These are phyloP conservation scores for Lutjanus campechanus DNA, from an alignment of 2,797 vertebrate genomes.

Conservation along the genomic window DNA sequence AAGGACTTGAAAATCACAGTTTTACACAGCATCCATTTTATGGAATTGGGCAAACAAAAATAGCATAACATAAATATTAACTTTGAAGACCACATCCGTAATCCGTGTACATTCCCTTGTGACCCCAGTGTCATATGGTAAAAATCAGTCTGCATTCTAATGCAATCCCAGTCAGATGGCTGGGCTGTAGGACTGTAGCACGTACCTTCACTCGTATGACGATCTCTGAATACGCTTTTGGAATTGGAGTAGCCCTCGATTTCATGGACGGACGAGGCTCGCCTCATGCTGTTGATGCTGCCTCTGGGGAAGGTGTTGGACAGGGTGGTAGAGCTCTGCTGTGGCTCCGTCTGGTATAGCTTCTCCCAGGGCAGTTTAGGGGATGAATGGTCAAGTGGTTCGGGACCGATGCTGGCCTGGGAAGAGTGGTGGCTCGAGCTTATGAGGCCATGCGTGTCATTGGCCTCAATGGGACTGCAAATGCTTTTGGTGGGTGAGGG, in stretches of 20 bases:
- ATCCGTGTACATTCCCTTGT: neutral
- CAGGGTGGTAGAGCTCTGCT: conserved; percentile 90
- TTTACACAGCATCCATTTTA: too few species aligned
- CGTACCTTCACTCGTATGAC: conserved; percentile 94
- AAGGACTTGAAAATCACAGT: too few species aligned
- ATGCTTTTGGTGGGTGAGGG: conserved; percentile 95
- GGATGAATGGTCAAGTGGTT: conserved; percentile 94
- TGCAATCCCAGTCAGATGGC: neutral
- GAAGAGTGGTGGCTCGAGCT: conserved; percentile 92
- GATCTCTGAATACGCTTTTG: conserved; percentile 92
- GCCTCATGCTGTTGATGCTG: conserved; percentile 93
- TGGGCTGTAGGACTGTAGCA: neutral
- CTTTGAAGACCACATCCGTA: neutral
- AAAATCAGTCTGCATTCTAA: neutral
- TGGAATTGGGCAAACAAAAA: neutral
- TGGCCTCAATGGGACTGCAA: conserved; percentile 93
- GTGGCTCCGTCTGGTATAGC: conserved; percentile 90
- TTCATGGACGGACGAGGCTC: conserved; percentile 97
- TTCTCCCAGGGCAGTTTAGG: conserved; percentile 93
- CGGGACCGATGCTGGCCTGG: conserved; percentile 90
- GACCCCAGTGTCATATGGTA: neutral
- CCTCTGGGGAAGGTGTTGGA: conserved; percentile 93
- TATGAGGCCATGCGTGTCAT: conserved; percentile 95
- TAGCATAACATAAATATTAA: neutral
- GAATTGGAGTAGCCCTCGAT: conserved; percentile 94